A percentile compares a stretch with the other conserved stretches of the same genome.
phyloP scores from a whole-genome alignment of 2,888 invertebrate species.

The Ormyrus labotus region DNA sequence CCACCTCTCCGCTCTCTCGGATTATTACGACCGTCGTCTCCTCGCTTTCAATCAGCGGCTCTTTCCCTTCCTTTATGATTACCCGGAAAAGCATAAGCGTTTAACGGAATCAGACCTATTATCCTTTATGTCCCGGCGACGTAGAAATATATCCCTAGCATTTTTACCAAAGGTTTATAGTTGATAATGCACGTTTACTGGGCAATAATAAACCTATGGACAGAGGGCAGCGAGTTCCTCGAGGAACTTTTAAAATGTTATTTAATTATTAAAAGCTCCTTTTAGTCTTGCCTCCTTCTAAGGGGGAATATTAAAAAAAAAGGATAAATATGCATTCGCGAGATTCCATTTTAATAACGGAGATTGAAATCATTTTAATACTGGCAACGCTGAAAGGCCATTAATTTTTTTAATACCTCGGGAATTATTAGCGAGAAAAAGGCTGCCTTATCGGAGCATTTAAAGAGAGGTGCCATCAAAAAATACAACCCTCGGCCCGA shows the following conservation, averaged over 20 bases:
- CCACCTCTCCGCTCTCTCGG: neutral
- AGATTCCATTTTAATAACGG: neutral
- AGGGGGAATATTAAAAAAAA: too few species aligned
- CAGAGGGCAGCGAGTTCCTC: too few species aligned
- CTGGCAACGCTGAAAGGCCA: neutral
- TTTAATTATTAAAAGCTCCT: too few species aligned
- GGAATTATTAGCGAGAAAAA: slow-evolving; percentile 25
- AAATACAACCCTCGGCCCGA: neutral
- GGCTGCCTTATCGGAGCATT: slow-evolving; percentile 20
- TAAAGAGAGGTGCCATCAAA: neutral
- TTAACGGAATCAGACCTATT: slow-evolving; percentile 17
- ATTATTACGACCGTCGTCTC: slow-evolving; percentile 22
- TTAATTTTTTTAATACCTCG: slow-evolving; percentile 1
- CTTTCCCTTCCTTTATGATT: slow-evolving; percentile 42
- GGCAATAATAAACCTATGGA: too few species aligned
- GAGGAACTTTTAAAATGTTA: too few species aligned
- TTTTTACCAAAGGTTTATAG: too few species aligned
- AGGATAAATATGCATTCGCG: neutral
- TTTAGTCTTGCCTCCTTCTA: too few species aligned
- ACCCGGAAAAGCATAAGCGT: slow-evolving; percentile 8
- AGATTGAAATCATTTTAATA: neutral
- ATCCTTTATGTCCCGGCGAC: neutral
- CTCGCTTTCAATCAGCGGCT: slow-evolving; percentile 45
- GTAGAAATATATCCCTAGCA: too few species aligned
- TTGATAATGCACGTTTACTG: too few species aligned